Percentiles rank a stretch among this genome's conserved stretches.
Conservation (phyloP, 2,888 invertebrate genomes). For the Lepidochrysops patricia region DNA sequence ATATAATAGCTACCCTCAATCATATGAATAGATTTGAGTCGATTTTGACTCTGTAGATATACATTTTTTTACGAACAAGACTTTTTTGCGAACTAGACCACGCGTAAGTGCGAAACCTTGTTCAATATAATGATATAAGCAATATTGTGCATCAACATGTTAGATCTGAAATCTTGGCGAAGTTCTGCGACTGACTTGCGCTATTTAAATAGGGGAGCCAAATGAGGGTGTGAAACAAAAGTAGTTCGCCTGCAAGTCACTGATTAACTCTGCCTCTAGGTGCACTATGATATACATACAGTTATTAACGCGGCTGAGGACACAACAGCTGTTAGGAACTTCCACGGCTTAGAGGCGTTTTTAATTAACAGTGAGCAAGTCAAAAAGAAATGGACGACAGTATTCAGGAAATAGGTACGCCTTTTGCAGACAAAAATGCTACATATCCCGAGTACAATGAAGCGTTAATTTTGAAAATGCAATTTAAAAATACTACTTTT, state of each 20-base stretch:
- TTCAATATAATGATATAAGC: neutral
- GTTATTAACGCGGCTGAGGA: neutral
- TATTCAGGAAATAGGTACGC: neutral
- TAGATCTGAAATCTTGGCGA: neutral
- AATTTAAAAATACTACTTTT: too few relatives aligned
- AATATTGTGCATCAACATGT: neutral
- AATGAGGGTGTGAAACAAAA: slow-evolving; percentile 7
- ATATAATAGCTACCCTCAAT: too few relatives aligned
- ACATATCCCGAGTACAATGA: neutral
- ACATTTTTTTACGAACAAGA: too few relatives aligned
- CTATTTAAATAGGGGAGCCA: neutral
- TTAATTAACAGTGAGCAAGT: neutral
- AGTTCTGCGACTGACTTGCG: neutral
- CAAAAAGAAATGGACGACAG: neutral
- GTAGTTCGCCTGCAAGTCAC: slow-evolving; percentile 1
- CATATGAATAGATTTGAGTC: too few relatives aligned
- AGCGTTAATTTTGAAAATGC: too few relatives aligned
- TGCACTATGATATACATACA: neutral
- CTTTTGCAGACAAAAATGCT: neutral
- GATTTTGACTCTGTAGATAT: too few relatives aligned
- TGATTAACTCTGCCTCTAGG: neutral
- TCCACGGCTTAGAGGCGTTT: neutral
- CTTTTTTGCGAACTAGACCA: too few relatives aligned
- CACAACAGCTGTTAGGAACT: neutral
- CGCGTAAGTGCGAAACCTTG: neutral